Conservation (phyloP, 2,113 vertebrate species). For the Coturnix japonica region DNA sequence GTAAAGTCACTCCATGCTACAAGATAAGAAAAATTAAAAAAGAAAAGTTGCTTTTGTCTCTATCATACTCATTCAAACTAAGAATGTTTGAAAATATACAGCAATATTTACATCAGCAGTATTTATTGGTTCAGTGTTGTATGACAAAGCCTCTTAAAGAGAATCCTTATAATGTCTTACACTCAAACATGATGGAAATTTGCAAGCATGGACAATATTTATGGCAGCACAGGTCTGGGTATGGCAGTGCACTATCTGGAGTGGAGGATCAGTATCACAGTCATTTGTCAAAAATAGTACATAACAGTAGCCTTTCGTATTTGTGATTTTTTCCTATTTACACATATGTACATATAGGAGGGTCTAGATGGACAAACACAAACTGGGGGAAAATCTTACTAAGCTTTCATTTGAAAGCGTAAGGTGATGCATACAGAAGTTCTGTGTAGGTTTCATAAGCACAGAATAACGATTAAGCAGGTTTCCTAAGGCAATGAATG, state of each 20-base stretch:
- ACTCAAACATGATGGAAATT: constrained; percentile 13
- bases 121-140: not conserved
- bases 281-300: not conserved
- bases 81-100: not conserved
- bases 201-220: constrained; percentile 6
- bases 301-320: not conserved
- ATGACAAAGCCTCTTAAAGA: not conserved
- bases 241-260: constrained; percentile 6
- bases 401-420: not conserved
- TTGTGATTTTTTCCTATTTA: constrained; percentile 15
- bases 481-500: not conserved
- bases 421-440: not conserved
- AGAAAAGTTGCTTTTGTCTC: not conserved
- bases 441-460: not conserved
- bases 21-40: not conserved
- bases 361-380: not conserved
- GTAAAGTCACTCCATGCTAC: not conserved
- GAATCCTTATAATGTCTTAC: not conserved
- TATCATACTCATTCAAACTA: not conserved
- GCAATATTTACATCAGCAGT: constrained; percentile 4
- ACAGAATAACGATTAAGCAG: not conserved
- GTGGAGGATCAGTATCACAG: not conserved
- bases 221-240: constrained; percentile 2
- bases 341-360: not conserved
- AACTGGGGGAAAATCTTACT: not conserved